Conservation (phyloP, 64 coral and sea anemone species). For the Dendrophyllia cribrosa region DNA sequence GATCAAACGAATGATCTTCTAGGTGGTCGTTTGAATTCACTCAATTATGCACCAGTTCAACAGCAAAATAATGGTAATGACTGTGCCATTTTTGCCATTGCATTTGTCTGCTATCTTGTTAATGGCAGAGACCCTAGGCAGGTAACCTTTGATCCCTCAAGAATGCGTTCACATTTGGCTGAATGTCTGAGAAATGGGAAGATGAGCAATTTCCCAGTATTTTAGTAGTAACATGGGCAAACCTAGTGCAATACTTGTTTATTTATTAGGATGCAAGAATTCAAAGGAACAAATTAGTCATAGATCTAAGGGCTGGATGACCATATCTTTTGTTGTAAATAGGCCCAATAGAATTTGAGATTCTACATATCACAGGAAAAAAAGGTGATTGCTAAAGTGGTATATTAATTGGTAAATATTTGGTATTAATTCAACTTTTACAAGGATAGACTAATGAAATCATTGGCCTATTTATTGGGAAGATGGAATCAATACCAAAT, state of each 20-base stretch:
- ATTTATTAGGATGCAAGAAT: slow-evolving; percentile 5
- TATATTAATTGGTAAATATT: too few species aligned
- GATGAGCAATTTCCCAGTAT: slow-evolving; percentile 31
- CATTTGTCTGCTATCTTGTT: slow-evolving; percentile 21
- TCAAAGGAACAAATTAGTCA: background rate
- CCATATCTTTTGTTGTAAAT: too few species aligned
- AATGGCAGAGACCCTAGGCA: slow-evolving; percentile 14
- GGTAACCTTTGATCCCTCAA: slow-evolving; percentile 26
- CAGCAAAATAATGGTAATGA: slow-evolving; percentile 33
- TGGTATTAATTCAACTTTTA: too few species aligned
- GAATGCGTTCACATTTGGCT: slow-evolving; percentile 29
- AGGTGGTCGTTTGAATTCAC: background rate
- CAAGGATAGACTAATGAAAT: too few species aligned
- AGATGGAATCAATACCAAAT: too few species aligned
- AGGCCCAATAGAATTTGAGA: too few species aligned
- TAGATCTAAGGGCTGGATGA: background rate
- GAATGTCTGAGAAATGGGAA: slow-evolving; percentile 33
- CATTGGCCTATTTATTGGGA: too few species aligned
- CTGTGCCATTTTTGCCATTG: slow-evolving; percentile 14
- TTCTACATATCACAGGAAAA: too few species aligned
- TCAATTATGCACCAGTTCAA: slow-evolving; percentile 44
- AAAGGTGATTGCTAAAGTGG: too few species aligned
- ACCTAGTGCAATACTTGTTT: background rate
- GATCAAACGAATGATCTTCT: slow-evolving; percentile 40
- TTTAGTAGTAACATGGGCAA: slow-evolving; percentile 28